A percentile compares a stretch with the other conserved stretches of the same genome.
phyloP scores from a whole-genome alignment of 92 coral and sea anemone species.

The Palythoa heliodiscus region DNA sequence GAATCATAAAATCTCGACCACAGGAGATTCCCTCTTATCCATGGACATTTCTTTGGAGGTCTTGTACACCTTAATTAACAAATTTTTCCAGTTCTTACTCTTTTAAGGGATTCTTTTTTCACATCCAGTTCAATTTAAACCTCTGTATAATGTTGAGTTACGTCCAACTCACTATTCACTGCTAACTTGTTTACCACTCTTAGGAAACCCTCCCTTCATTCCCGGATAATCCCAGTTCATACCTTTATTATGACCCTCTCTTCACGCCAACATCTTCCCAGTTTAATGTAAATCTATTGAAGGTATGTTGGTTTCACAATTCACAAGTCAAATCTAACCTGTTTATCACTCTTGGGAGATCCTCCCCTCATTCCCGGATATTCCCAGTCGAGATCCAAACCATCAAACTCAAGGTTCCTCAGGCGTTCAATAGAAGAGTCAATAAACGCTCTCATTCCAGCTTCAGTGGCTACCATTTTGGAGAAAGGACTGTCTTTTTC shows the following conservation, averaged over 20 bases:
- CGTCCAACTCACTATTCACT: too few species aligned
- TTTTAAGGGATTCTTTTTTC: too few species aligned
- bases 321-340: slow-evolving; percentile 4
- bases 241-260: neutral
- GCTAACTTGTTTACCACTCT: slow-evolving; percentile 64
- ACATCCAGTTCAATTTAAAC: too few species aligned
- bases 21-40: too few species aligned
- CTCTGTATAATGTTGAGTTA: too few species aligned
- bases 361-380: slow-evolving; percentile 86
- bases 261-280: too few species aligned
- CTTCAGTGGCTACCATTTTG: slow-evolving; percentile 81
- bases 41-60: too few species aligned
- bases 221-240: slow-evolving; percentile 84
- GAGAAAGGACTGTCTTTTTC: slow-evolving; percentile 89
- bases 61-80: too few species aligned
- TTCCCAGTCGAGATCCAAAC: slow-evolving; percentile 87
- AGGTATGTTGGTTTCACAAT: too few species aligned
- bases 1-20: too few species aligned
- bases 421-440: slow-evolving; percentile 66
- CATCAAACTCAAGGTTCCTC: slow-evolving; percentile 68
- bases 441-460: slow-evolving; percentile 71
- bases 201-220: slow-evolving; percentile 77
- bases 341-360: slow-evolving; percentile 77
- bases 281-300: too few species aligned
- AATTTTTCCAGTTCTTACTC: too few species aligned